Conservation (phyloP, 1,140 invertebrate genomes). For the Hyphantria cunea region DNA sequence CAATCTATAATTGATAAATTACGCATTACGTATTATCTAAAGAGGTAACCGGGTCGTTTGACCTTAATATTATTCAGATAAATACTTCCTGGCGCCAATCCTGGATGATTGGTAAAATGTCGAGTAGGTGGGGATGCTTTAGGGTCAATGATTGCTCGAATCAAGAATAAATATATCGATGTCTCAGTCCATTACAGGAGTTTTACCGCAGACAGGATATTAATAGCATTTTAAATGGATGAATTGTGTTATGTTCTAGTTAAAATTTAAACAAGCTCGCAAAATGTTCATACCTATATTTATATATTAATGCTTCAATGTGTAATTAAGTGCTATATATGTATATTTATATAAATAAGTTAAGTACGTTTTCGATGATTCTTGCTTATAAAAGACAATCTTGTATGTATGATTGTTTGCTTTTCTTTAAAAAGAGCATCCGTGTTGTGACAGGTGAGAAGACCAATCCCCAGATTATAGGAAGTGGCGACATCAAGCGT, state of each 20-base stretch:
- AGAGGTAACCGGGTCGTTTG: slow-evolving; percentile 24
- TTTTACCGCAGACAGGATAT: neutral
- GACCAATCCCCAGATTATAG: too few species aligned
- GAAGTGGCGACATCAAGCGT: too few species aligned
- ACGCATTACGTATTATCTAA: slow-evolving; percentile 20
- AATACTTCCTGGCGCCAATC: slow-evolving; percentile 20
- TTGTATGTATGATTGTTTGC: too few species aligned
- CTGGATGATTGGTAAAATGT: slow-evolving; percentile 15
- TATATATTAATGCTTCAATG: neutral
- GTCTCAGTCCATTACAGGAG: neutral
- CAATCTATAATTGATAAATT: slow-evolving; percentile 41
- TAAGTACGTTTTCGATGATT: too few species aligned
- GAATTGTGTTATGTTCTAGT: neutral
- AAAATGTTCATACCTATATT: neutral
- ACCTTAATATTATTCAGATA: slow-evolving; percentile 24
- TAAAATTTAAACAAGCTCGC: neutral
- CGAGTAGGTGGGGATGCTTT: slow-evolving; percentile 2
- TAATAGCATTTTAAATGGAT: neutral
- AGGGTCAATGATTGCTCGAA: slow-evolving; percentile 24
- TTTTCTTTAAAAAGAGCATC: too few species aligned
- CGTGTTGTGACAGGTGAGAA: too few species aligned
- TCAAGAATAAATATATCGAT: slow-evolving; percentile 12
- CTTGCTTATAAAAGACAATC: too few species aligned
- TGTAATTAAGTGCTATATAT: too few species aligned
- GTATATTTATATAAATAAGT: too few species aligned